phyloP scores from a whole-genome alignment of 2,797 vertebrate species.

The Rhinogobio ventralis region DNA sequence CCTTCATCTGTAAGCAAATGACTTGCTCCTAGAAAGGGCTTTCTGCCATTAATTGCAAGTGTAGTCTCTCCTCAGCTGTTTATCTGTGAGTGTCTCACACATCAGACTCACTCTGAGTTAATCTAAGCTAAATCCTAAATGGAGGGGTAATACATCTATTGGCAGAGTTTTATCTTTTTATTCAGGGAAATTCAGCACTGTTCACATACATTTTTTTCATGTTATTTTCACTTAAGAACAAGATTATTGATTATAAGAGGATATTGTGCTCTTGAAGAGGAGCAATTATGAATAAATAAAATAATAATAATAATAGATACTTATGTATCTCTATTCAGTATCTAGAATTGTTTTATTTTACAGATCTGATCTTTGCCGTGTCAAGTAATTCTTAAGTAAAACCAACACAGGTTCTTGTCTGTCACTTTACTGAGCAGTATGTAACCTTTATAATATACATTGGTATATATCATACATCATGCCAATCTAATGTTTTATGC shows the following conservation, averaged over 20 bases:
- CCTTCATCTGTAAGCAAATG: neutral
- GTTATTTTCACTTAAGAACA: neutral
- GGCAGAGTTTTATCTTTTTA: slow-evolving; percentile 73
- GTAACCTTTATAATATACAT: neutral
- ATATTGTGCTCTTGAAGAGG: neutral
- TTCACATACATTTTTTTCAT: neutral
- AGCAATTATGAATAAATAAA: neutral
- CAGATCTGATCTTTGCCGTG: neutral
- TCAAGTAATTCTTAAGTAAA: neutral
- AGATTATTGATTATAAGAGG: neutral
- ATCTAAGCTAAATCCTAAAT: slow-evolving; percentile 84
- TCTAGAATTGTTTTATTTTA: neutral
- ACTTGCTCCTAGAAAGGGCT: neutral
- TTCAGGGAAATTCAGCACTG: slow-evolving; percentile 67
- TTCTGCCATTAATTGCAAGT: slow-evolving; percentile 52
- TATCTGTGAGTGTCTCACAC: slow-evolving; percentile 45
- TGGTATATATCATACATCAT: neutral
- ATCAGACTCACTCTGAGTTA: slow-evolving; percentile 67
- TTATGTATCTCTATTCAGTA: neutral
- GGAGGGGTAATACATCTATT: slow-evolving; percentile 77
- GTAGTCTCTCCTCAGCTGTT: slow-evolving; percentile 35
- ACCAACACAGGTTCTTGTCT: neutral
- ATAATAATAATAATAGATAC: neutral
- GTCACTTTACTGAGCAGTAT: neutral
- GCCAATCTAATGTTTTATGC: slow-evolving; percentile 7